phyloP scores from a whole-genome alignment of 2,797 vertebrate genomes.

The Melanogrammus aeglefinus region DNA sequence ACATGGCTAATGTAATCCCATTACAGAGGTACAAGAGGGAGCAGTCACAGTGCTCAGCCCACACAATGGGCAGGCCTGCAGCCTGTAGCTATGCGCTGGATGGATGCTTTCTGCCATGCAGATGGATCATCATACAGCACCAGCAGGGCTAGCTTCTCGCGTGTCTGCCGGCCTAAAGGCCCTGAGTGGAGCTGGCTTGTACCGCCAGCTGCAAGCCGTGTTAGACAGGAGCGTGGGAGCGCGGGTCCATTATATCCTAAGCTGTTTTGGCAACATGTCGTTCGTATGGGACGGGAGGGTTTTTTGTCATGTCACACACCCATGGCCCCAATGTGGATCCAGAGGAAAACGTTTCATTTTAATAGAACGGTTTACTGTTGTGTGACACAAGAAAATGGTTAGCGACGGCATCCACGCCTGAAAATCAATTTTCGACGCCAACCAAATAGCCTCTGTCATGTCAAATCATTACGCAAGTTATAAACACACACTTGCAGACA shows the following conservation, averaged over 20 bases:
- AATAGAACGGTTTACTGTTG: background rate
- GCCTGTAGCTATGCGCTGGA: slow-evolving; percentile 70
- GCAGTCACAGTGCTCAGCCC: slow-evolving; percentile 77
- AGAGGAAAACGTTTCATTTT: slow-evolving; percentile 6
- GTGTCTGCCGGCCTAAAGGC: slow-evolving; percentile 38
- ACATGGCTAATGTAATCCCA: slow-evolving; percentile 80
- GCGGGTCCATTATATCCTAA: slow-evolving; percentile 18
- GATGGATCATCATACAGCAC: slow-evolving; percentile 65
- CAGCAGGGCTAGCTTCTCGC: slow-evolving; percentile 1
- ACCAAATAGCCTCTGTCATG: slow-evolving; percentile 3
- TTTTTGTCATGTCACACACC: slow-evolving; percentile 12
- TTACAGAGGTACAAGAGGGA: slow-evolving; percentile 76
- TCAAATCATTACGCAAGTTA: background rate
- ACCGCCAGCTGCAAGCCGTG: slow-evolving; percentile 49
- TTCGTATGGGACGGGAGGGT: slow-evolving; percentile 10
- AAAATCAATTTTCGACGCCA: slow-evolving; percentile 15
- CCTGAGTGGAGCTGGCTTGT: slow-evolving; percentile 57
- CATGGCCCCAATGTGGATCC: background rate
- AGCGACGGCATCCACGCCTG: slow-evolving; percentile 6
- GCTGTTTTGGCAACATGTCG: slow-evolving; percentile 13
- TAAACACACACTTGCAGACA: background rate
- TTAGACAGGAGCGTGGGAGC: slow-evolving; percentile 24
- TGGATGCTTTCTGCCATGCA: slow-evolving; percentile 70
- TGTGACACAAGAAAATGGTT: background rate
- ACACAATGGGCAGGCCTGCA: slow-evolving; percentile 73